Conservation (phyloP, 2,888 invertebrate genomes). For the Silvanus unidentatus region DNA sequence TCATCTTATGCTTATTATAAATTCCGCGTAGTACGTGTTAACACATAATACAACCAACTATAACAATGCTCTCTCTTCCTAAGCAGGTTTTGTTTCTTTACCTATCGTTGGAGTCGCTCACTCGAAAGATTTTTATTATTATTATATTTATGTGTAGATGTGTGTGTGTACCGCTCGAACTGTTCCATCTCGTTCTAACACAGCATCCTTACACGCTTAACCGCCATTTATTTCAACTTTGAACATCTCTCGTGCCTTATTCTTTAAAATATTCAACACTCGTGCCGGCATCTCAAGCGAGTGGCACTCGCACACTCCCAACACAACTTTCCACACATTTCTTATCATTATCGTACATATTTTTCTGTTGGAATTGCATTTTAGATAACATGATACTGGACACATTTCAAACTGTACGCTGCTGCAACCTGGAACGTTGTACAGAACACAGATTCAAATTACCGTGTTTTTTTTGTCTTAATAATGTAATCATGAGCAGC, state of each 20-base stretch:
- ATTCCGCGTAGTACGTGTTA: constrained; percentile 30
- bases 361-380: neutral
- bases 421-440: no score
- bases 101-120: constrained; percentile 25
- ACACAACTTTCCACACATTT: neutral
- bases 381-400: no score
- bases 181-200: constrained; percentile 8
- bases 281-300: constrained; percentile 19
- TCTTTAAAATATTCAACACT: constrained; percentile 30
- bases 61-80: constrained; percentile 23
- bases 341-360: neutral
- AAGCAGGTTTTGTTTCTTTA: constrained; percentile 24
- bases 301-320: constrained; percentile 15
- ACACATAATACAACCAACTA: constrained; percentile 27
- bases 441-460: no score
- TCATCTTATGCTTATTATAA: constrained; percentile 24
- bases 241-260: constrained; percentile 34
- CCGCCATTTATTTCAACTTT: constrained; percentile 14
- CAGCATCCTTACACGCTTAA: constrained; percentile 10
- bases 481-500: no score
- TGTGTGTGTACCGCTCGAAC: neutral
- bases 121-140: constrained; percentile 12
- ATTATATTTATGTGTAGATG: neutral
- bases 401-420: no score
- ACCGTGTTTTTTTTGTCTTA: no score